Evolutionary conservation across 1,140 invertebrate genomes (phyloP).

Genomic region (Drosophila pseudoananassae): DNA sequence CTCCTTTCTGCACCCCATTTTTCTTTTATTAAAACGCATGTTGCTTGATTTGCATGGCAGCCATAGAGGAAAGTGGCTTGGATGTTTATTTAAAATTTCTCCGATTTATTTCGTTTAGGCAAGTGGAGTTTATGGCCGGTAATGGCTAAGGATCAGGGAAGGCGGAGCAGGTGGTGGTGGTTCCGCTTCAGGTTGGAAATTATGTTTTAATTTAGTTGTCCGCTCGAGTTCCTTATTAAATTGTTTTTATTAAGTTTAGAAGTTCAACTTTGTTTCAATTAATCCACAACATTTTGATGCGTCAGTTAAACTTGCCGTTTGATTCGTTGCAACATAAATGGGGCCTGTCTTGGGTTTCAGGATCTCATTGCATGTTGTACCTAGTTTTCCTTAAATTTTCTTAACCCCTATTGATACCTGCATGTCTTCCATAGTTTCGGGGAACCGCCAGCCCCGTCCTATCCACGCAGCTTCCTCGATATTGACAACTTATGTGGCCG

Average conservation of each 20-base stretch:
- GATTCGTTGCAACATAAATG: no score
- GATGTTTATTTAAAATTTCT: constrained; percentile 73
- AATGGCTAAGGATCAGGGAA: not conserved
- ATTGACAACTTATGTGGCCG: constrained; percentile 45
- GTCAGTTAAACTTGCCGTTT: no score
- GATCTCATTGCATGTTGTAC: no score
- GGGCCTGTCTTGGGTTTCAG: no score
- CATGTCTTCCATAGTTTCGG: not conserved
- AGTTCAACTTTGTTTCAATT: not conserved
- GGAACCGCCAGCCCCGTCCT: not conserved
- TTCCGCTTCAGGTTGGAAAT: constrained; percentile 42
- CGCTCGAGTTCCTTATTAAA: constrained; percentile 44
- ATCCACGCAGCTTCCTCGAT: constrained; percentile 21
- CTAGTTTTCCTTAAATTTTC: not conserved
- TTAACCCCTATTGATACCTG: not conserved
- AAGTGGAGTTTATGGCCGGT: constrained; percentile 14
- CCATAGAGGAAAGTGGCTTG: constrained; percentile 49
- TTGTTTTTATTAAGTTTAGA: not conserved
- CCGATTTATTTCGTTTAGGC: constrained; percentile 31
- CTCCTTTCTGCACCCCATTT: not conserved
- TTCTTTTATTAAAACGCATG: constrained; percentile 67
- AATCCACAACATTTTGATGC: not conserved
- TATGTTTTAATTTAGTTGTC: constrained; percentile 69
- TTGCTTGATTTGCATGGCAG: constrained; percentile 59
- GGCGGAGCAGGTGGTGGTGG: not conserved